phyloP scores from a whole-genome alignment of 1,140 invertebrate species.

The Apis cerana region DNA sequence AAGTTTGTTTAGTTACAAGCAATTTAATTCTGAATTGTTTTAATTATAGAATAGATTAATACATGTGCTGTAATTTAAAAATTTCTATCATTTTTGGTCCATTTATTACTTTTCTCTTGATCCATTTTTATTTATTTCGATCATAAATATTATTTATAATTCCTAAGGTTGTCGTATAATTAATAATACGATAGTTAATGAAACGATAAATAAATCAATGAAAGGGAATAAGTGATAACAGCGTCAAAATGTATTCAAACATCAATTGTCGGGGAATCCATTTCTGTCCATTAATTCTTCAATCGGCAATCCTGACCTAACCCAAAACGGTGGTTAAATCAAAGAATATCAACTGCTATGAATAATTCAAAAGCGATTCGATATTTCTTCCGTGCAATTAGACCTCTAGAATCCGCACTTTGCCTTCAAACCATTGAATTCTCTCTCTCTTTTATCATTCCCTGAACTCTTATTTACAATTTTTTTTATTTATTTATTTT shows the following conservation, averaged over 20 bases:
- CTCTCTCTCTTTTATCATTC: background rate
- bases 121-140: no score
- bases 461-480: no score
- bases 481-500: no score
- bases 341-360: background rate
- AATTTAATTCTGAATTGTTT: no score
- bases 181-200: background rate
- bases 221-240: background rate
- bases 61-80: no score
- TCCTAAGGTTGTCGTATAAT: no score
- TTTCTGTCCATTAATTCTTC: conserved; percentile 1
- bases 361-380: conserved; percentile 5
- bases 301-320: background rate
- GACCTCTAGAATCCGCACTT: background rate
- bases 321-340: background rate
- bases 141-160: no score
- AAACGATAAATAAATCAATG: background rate
- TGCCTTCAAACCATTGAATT: background rate
- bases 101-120: no score
- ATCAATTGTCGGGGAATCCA: background rate
- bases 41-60: no score
- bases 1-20: no score
- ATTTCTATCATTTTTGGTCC: no score
- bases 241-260: background rate
- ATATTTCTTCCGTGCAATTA: conserved; percentile 5